A percentile compares a stretch with the other conserved stretches of the same genome.
Evolutionary conservation across 1,140 invertebrate genomes (phyloP).

Genomic region (Drosophila gunungcola): DNA sequence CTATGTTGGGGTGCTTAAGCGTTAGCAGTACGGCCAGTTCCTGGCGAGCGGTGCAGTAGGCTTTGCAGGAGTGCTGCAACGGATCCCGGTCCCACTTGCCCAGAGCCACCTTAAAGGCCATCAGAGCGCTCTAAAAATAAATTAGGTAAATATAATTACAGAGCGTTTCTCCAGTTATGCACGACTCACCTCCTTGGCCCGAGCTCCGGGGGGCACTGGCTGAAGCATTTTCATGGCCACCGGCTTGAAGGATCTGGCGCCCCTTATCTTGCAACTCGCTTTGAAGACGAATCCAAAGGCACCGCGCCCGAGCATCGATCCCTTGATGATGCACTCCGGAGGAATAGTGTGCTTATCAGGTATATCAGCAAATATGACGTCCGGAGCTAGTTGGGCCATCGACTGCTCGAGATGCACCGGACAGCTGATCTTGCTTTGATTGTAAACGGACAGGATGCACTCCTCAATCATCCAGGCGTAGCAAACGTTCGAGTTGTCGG

Average conservation of each 20-base stretch:
- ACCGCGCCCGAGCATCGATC: constrained; percentile 95
- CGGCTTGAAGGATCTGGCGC: constrained; percentile 87
- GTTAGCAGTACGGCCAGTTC: constrained; percentile 95
- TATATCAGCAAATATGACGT: constrained; percentile 94
- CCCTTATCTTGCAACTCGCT: constrained; percentile 89
- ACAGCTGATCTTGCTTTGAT: constrained; percentile 87
- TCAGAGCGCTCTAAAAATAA: constrained; percentile 66
- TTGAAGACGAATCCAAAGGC: constrained; percentile 99
- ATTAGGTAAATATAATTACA: not conserved
- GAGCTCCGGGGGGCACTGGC: constrained; percentile 94
- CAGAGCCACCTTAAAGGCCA: constrained; percentile 88
- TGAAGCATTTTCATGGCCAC: constrained; percentile 98
- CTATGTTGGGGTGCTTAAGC: constrained; percentile 95
- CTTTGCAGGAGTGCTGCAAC: constrained; percentile 95
- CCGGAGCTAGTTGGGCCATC: constrained; percentile 89
- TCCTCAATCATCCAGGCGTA: constrained; percentile 96
- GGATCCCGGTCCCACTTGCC: constrained; percentile 97
- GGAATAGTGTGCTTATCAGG: constrained; percentile 91
- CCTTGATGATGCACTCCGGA: constrained; percentile 91
- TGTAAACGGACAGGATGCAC: constrained; percentile 95
- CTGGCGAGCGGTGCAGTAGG: constrained; percentile 97
- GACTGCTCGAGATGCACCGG: constrained; percentile 88
- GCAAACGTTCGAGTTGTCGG: constrained; percentile 82
- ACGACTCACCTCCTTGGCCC: constrained; percentile 86
- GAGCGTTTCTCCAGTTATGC: not conserved